These are phyloP conservation scores for Caenorhabditis tropicalis DNA, from an alignment of 1,140 invertebrate genomes.

Conservation along the genomic window DNA sequence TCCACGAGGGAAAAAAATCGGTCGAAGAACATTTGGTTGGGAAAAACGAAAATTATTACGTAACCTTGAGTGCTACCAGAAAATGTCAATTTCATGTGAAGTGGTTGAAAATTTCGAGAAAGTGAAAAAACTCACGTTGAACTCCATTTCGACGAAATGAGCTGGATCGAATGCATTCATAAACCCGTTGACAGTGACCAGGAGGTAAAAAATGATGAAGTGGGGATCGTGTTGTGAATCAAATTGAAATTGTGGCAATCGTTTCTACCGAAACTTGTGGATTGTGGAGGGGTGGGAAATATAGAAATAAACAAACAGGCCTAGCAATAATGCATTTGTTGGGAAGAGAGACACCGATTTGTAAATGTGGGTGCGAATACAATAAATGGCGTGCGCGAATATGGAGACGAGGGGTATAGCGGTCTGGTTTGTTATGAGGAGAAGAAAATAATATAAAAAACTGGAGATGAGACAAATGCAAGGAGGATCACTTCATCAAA, in stretches of 20 bases:
- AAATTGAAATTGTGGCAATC: constrained; percentile 23
- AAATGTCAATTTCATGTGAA: neutral
- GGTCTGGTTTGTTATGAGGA: constrained; percentile 21
- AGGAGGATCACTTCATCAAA: neutral
- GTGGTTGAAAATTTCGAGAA: neutral
- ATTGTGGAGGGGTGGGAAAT: neutral
- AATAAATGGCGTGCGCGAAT: constrained; percentile 35
- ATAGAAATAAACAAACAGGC: constrained; percentile 32
- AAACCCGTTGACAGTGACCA: neutral
- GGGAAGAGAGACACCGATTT: constrained; percentile 40
- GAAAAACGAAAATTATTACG: neutral
- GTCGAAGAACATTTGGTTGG: neutral
- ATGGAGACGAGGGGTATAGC: constrained; percentile 6
- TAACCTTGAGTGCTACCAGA: neutral
- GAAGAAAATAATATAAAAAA: constrained; percentile 24
- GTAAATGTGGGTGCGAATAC: constrained; percentile 40
- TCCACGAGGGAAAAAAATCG: neutral
- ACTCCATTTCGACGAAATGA: constrained; percentile 28
- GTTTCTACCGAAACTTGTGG: constrained; percentile 39
- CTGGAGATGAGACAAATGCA: neutral
- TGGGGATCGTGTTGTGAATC: constrained; percentile 2
- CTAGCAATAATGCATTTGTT: constrained; percentile 37
- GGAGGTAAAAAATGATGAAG: neutral
- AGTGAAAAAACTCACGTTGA: neutral
- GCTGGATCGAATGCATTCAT: constrained; percentile 38